These are phyloP conservation scores for Pogonomyrmex barbatus DNA, from an alignment of 1,140 invertebrate species.

Conservation along the genomic window DNA sequence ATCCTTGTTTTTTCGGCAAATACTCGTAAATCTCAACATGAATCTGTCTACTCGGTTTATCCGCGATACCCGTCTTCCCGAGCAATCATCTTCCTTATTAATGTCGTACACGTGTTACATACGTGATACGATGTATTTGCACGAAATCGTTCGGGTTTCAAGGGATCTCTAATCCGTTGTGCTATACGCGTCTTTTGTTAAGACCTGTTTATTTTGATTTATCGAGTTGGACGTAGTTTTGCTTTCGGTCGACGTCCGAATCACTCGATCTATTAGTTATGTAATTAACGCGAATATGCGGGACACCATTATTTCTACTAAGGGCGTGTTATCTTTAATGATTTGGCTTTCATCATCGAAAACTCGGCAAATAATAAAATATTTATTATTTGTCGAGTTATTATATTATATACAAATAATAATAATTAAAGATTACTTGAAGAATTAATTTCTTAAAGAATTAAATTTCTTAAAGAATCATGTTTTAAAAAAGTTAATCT, in stretches of 20 bases:
- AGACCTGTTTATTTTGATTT: constrained; percentile 38
- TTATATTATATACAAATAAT: too few species aligned
- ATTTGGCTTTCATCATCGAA: background rate
- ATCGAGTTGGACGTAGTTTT: background rate
- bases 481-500: background rate
- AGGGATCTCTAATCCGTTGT: constrained; percentile 21
- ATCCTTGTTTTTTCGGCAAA: constrained; percentile 75
- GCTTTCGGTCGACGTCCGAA: background rate
- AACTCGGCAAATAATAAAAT: background rate
- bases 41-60: constrained; percentile 56
- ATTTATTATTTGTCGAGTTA: background rate
- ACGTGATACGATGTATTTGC: constrained; percentile 33
- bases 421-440: background rate
- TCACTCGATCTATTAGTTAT: background rate
- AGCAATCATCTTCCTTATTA: constrained; percentile 30
- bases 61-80: background rate
- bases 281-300: background rate
- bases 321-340: background rate
- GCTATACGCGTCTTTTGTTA: constrained; percentile 22
- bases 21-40: constrained; percentile 75
- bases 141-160: constrained; percentile 3
- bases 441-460: background rate
- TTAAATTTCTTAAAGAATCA: background rate
- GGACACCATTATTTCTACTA: background rate
- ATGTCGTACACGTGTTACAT: constrained; percentile 35